Base-by-base conservation (phyloP, 2,113 vertebrate species). In the Platichthys flesus region DNA sequence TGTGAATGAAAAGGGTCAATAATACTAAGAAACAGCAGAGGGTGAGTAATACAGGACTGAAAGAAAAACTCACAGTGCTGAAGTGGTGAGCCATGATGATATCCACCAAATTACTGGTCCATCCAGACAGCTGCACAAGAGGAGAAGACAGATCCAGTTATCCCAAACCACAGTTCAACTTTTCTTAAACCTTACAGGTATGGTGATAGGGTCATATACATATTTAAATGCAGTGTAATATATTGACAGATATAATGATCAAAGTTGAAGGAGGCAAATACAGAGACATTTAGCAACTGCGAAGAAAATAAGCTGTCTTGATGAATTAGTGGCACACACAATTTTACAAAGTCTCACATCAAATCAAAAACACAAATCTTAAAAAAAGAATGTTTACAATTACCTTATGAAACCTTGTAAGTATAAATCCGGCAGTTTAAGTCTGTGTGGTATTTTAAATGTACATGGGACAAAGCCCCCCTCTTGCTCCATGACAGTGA, bases 21-120 rank as follows among this genome's bases (percentile, higher is more conserved):
- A 54, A 35, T 37, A 35, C 2, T 13, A 13, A 59, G 0, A 45
- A 42, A 45, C 66, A 59, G 21, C 8, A n/a, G 9, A 23, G 9
- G 20, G 20, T 20, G 47, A 37, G 23, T 12, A 31, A 15, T 20
- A 24, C 12, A 56, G 20, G 10, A n/a, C 4, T 14, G 52, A 10
- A 67, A 18, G 72, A 26, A 28, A 61, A 67, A 95, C 97, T 98
- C 93, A 98, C 98, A 12, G 96, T 94, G 71, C 97, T 97, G 92
- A 99, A 99, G 88, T 98, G 97, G 90, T 99, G 97, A 10, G 95
- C 89, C 95, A 99, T 95, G 90, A 99, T 92, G 79, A 95, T 96
- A 78, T 99, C 98, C 89, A 98, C 97, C 78, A 99, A 73, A 79
- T 97, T 98, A 81, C 95, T 97, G 85, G 97, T 98, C 96, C 97